Base-by-base conservation (phyloP, 2,797 vertebrate genomes). In the Microchirus variegatus region DNA sequence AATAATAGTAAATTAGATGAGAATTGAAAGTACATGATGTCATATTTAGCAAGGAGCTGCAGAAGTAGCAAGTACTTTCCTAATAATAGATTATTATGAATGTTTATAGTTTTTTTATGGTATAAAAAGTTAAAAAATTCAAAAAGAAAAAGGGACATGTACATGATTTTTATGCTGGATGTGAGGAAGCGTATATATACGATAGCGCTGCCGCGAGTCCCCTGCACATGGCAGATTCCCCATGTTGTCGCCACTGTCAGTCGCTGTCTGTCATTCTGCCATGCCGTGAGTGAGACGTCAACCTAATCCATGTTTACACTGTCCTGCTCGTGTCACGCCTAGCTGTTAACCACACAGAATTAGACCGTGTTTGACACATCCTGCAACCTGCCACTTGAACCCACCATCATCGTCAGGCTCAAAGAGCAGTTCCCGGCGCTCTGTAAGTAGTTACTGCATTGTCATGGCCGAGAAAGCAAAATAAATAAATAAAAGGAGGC, bases 261-360 rank as follows among this genome's bases (percentile, higher is more conserved):
- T 75, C 16, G 81, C 79, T 81, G 83, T 70, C 72, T 82, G 84
- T 87, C 91, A 91, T 73, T 62, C 88, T 93, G 91, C 87, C 90
- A 90, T 67, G 65, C 66, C 75, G 77, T 86, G 91, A 94, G 93
- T 92, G 92, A 93, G 91, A 92, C 91, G 83, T 94, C 93, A 92
- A 89, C 80, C 83, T 92, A 92, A 93, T 93, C 91, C 90, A 85
- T 93, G 93, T 94, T 93, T 92, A 90, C 92, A 90, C 89, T 90
- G 87, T 90, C 88, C 90, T 84, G 84, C 77, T 59, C 61, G 85
- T 87, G 86, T 91, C 91, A 87, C 22, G 81, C 70, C 87, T 73
- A 81, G 82, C 88, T 42, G 80, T 78, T 92, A 91, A 92, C 90
- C 91, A 92, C 88, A 93, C 89, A 93, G 91, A 92, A 93, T 92